A percentile compares a stretch with the other conserved stretches of the same genome.
These are phyloP conservation scores for Irena cyanogastra DNA, from an alignment of 2,113 vertebrate species.

Conservation along the genomic window DNA sequence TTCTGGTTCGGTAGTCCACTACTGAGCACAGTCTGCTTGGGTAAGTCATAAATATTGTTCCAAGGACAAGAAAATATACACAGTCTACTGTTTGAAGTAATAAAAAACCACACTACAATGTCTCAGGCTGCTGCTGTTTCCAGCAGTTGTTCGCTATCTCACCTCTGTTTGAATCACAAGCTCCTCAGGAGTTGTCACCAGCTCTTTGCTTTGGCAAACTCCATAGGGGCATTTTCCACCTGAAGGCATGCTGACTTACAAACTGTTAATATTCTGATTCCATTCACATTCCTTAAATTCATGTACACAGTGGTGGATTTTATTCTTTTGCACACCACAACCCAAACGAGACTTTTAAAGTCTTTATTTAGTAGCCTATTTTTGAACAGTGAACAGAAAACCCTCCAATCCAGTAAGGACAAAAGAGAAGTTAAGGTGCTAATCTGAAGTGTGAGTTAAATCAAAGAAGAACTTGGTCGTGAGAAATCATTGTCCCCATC, in stretches of 20 bases:
- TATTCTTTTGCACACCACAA: neutral
- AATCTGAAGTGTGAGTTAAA: neutral
- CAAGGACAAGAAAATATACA: neutral
- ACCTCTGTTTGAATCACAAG: neutral
- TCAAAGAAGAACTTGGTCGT: neutral
- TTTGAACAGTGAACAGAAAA: neutral
- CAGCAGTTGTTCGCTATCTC: neutral
- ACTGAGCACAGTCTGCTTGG: neutral
- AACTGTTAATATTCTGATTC: neutral
- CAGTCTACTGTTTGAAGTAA: neutral
- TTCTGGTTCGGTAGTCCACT: neutral
- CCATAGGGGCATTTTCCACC: neutral
- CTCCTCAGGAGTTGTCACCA: neutral
- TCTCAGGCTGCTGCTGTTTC: neutral
- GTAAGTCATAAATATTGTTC: neutral
- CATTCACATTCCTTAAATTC: neutral
- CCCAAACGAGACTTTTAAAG: neutral
- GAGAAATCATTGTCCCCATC: neutral
- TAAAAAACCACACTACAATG: neutral
- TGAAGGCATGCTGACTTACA: neutral
- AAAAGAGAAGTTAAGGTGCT: neutral
- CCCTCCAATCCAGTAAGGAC: neutral
- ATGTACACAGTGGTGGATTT: neutral
- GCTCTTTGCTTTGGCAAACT: neutral
- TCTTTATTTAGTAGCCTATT: neutral